Base-by-base conservation (phyloP, 1,140 invertebrate species). In the Odontomachus brunneus region DNA sequence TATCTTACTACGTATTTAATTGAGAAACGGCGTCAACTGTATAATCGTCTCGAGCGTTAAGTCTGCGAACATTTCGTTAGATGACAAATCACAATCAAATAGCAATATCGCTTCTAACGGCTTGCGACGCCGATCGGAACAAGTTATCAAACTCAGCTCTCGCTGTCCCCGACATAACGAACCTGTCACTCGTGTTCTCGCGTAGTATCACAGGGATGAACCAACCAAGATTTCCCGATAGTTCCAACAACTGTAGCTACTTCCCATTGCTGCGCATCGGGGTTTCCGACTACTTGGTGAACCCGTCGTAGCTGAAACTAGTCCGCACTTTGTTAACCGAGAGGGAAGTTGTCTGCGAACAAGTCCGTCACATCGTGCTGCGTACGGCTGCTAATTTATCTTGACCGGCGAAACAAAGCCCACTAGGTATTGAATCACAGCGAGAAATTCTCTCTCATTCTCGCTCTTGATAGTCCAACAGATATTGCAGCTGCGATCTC, bases 271-370 rank as follows among this genome's bases (percentile, higher is more conserved):
- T 12, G 29, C 38, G 75, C 24, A 55, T 11, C n/a, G n/a, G 53
- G 53, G 53, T 33, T 55, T 29, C 22, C 22, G 51, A 69, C 63
- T 80, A 80, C 75, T 80, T 80, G 69, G 60, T 65, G 60, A 76
- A 65, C 44, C 44, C 65, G 75, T 48, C 65, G 65, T 51, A 57
- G 71, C 24, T 65, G n/a, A n/a, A 33, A 17, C 49, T 71, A 26
- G 75, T 78, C 75, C 24, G 33, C 65, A 80, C 75, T 80, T 69
- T 57, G 75, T 80, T 80, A 80, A 55, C 51, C 75, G 75, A 59
- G 75, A 44, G 33, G 33, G 22, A 80, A 80, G 75, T 80, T 80
- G 22, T 22, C 38, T 51, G 65, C 53, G 75, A 80, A 80, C 65
- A 69, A 57, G 75, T 80, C 71, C 51, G 65, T 65, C 22, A 33